A percentile compares a stretch with the other conserved stretches of the same genome.
Conservation (phyloP, 2,797 vertebrate genomes). For the Anomalospiza imberbis region DNA sequence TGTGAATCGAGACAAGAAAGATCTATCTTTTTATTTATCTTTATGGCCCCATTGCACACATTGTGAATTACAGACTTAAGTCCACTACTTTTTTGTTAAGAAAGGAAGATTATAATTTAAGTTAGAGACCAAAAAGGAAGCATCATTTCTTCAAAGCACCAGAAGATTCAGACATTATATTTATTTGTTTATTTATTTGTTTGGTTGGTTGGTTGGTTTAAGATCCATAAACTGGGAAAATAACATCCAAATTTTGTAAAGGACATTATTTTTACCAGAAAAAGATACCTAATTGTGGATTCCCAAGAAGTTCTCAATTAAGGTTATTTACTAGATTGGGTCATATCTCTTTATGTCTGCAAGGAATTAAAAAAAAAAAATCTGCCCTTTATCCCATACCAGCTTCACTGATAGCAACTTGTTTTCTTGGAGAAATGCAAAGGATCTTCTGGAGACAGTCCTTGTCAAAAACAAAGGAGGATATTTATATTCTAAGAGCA, state of each 20-base stretch:
- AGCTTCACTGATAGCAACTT: neutral
- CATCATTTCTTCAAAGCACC: neutral
- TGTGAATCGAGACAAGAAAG: neutral
- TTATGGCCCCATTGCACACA: neutral
- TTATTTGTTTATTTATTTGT: no score
- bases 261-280: neutral
- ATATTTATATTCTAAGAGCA: neutral
- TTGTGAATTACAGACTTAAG: neutral
- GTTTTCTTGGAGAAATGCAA: neutral
- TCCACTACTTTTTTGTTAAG: neutral
- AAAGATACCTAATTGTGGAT: neutral
- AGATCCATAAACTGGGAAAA: neutral
- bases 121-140: neutral
- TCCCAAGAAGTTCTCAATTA: neutral
- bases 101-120: neutral
- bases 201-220: neutral
- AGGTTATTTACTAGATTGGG: neutral
- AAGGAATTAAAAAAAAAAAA: neutral
- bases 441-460: neutral
- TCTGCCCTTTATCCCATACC: neutral
- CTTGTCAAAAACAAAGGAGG: neutral
- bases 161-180: neutral
- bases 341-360: neutral
- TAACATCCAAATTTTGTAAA: neutral
- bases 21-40: neutral